phyloP scores from a whole-genome alignment of 2,113 vertebrate genomes.

The Aspiorhynchus laticeps region DNA sequence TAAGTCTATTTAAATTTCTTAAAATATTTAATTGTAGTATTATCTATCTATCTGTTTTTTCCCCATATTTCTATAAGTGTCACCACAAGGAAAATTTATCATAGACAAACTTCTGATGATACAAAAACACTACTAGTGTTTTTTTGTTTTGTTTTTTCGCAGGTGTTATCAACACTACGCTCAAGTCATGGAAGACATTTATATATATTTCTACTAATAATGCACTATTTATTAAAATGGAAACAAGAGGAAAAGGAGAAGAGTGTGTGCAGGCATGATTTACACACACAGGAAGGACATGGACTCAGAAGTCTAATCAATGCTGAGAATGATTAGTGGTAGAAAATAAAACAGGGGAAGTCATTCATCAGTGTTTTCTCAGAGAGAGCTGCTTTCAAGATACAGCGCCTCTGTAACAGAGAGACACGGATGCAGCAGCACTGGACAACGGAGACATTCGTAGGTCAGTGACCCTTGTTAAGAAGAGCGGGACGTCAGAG shows the following conservation, averaged over 20 bases:
- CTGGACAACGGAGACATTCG: background rate
- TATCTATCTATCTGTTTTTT: too few species aligned
- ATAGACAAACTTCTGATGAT: background rate
- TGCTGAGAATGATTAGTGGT: slow-evolving; percentile 21
- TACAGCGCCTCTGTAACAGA: background rate
- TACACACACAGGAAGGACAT: slow-evolving; percentile 28
- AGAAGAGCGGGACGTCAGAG: background rate
- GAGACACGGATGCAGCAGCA: slow-evolving; percentile 1
- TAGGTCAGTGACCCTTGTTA: background rate
- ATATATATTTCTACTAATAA: background rate
- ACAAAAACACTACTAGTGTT: background rate
- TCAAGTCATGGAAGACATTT: background rate
- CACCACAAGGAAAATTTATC: background rate
- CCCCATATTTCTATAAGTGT: background rate
- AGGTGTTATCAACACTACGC: too few species aligned
- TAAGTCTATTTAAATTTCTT: too few species aligned
- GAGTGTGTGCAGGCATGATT: background rate
- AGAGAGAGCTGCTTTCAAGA: slow-evolving; percentile 11
- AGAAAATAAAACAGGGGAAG: slow-evolving; percentile 28
- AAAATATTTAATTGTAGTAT: too few species aligned
- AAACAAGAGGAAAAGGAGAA: background rate
- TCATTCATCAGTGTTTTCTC: slow-evolving; percentile 36
- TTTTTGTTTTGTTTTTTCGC: too few species aligned
- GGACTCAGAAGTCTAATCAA: slow-evolving; percentile 26
- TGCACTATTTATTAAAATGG: background rate